Percentiles rank a stretch among this genome's conserved stretches.
phyloP scores from a whole-genome alignment of 2,888 invertebrate genomes.

The Luperina nickerlii region DNA sequence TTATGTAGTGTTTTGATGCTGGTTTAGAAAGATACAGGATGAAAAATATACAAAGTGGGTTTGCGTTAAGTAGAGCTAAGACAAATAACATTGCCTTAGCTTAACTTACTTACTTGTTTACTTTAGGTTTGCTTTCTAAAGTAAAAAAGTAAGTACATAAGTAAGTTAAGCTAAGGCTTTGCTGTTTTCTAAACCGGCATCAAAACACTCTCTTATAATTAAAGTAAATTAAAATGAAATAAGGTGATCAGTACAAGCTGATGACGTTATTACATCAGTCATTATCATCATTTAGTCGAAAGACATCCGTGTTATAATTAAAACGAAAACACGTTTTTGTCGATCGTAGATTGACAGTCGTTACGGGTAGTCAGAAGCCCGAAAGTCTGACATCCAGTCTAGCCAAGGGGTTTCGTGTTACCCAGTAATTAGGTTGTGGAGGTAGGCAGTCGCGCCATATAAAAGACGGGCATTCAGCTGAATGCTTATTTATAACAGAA shows the following conservation, averaged over 20 bases:
- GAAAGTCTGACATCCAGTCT: not conserved
- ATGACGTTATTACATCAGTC: too few species aligned
- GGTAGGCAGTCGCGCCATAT: not conserved
- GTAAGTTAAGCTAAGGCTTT: not conserved
- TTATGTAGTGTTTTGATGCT: slow-evolving; percentile 8
- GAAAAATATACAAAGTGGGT: not conserved
- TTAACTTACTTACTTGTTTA: not conserved
- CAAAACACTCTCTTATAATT: not conserved
- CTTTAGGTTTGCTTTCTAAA: not conserved
- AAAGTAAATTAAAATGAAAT: not conserved
- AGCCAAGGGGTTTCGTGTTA: too few species aligned
- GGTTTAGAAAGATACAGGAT: not conserved
- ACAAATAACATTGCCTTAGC: not conserved
- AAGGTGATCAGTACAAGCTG: too few species aligned
- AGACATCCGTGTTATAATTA: not conserved
- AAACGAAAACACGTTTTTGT: not conserved
- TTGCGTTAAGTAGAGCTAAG: not conserved
- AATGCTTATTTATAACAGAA: not conserved
- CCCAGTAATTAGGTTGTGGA: too few species aligned
- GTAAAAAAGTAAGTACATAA: too few species aligned
- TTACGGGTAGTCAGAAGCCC: not conserved
- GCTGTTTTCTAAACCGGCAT: not conserved
- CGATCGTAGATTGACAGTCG: not conserved
- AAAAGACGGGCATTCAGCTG: not conserved
- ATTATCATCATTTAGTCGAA: not conserved